These are phyloP conservation scores for Halictus quadricinctus DNA, from an alignment of 2,888 invertebrate genomes.

Conservation along the genomic window DNA sequence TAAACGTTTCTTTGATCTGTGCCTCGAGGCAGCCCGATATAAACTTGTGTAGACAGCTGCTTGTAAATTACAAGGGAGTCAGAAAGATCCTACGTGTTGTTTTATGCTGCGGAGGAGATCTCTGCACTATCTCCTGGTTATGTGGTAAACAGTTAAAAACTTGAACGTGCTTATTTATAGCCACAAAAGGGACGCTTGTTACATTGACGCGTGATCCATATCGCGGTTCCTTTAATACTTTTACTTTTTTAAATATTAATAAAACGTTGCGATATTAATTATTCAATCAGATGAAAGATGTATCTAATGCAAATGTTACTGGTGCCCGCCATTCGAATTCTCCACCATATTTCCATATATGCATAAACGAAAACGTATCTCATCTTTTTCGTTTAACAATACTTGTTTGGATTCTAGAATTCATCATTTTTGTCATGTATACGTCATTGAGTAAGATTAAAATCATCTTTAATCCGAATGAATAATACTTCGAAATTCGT, in stretches of 20 bases:
- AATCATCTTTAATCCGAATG: background rate
- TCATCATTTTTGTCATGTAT: background rate
- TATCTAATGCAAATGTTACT: background rate
- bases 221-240: slow-evolving; percentile 21
- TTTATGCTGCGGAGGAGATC: background rate
- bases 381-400: background rate
- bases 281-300: slow-evolving; percentile 13
- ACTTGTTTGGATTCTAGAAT: background rate
- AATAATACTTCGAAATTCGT: background rate
- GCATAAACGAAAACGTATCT: background rate
- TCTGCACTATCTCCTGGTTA: slow-evolving; percentile 19
- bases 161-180: slow-evolving; percentile 15
- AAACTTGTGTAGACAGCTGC: slow-evolving; percentile 14
- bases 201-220: background rate
- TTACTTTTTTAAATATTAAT: slow-evolving; percentile 3
- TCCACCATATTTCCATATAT: background rate
- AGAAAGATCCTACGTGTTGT: slow-evolving; percentile 9
- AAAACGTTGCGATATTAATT: slow-evolving; percentile 4
- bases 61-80: slow-evolving; percentile 26
- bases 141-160: slow-evolving; percentile 35
- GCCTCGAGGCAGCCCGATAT: background rate
- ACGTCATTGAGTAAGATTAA: background rate
- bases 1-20: slow-evolving; percentile 25
- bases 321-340: background rate
- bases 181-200: slow-evolving; percentile 1